phyloP scores from a whole-genome alignment of 1,140 invertebrate species.

The fruit fly (Drosophila melanogaster) region DNA sequence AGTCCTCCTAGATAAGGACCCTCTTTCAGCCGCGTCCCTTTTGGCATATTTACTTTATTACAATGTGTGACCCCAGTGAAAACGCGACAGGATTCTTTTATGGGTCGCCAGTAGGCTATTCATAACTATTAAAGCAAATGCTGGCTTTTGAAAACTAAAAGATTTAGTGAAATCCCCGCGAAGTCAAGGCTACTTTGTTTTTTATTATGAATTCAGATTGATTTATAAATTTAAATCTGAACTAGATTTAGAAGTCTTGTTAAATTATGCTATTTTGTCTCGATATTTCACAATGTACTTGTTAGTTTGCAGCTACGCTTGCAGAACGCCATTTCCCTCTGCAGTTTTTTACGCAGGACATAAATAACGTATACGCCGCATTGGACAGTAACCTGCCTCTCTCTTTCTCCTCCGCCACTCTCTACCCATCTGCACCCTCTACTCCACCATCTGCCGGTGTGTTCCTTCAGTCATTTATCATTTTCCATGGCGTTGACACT shows the following conservation, averaged over 20 bases:
- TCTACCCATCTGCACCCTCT: not conserved
- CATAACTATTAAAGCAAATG: conserved; percentile 15
- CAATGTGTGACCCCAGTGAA: conserved; percentile 44
- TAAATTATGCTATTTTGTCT: not conserved
- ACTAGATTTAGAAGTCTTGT: not conserved
- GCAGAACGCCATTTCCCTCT: conserved; percentile 51
- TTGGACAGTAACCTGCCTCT: conserved; percentile 44
- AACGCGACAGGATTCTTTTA: conserved; percentile 26
- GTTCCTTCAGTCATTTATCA: conserved; percentile 72
- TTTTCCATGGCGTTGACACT: conserved; percentile 78
- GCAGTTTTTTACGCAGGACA: conserved; percentile 60
- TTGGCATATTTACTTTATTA: conserved; percentile 46
- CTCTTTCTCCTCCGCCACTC: not conserved
- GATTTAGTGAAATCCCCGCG: not conserved
- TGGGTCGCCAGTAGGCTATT: conserved; percentile 12
- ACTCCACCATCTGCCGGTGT: conserved; percentile 28
- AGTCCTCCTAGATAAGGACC: conserved; percentile 47
- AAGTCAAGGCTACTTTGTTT: not conserved
- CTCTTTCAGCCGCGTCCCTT: not conserved
- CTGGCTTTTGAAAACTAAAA: conserved; percentile 8
- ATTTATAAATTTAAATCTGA: not conserved
- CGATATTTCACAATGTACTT: conserved; percentile 11
- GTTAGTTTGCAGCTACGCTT: conserved; percentile 42
- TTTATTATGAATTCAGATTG: not conserved
- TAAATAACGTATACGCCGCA: conserved; percentile 81